phyloP scores from a whole-genome alignment of 2,888 invertebrate species.

The Tiliacea aurago region DNA sequence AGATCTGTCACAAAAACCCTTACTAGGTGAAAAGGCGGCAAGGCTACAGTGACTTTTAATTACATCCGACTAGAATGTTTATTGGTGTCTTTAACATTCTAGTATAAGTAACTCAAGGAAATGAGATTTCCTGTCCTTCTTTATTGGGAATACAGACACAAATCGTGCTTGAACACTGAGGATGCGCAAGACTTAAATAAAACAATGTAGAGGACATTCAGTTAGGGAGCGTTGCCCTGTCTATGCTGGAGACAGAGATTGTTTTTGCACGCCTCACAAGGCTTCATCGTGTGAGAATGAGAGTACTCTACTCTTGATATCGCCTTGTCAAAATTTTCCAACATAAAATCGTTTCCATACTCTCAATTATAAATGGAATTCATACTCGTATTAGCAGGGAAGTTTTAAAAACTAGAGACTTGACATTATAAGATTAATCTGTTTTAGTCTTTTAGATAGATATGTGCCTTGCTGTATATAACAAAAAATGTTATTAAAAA shows the following conservation, averaged over 20 bases:
- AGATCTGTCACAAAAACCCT: not conserved
- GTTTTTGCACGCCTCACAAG: not conserved
- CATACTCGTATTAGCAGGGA: no score
- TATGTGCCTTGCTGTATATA: no score
- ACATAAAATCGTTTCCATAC: no score
- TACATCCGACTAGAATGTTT: constrained; percentile 25
- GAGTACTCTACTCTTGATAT: no score
- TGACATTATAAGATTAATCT: no score
- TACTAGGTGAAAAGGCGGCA: constrained; percentile 15
- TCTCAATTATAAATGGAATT: no score
- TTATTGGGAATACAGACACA: constrained; percentile 34
- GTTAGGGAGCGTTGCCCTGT: constrained; percentile 33
- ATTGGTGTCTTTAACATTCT: constrained; percentile 33
- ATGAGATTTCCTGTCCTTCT: constrained; percentile 52
- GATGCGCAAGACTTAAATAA: constrained; percentile 28
- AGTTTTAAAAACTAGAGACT: no score
- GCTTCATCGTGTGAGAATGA: no score
- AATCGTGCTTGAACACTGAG: constrained; percentile 22
- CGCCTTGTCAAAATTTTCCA: no score
- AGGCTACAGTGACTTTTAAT: constrained; percentile 16
- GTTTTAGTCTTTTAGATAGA: no score
- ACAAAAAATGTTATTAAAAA: no score
- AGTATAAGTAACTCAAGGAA: constrained; percentile 44
- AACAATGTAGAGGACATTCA: constrained; percentile 12
- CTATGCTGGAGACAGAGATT: not conserved